Percentiles rank a stretch among this genome's conserved stretches.
These are phyloP conservation scores for Lasioglossum pauxillum DNA, from an alignment of 2,888 invertebrate genomes.

Conservation along the genomic window DNA sequence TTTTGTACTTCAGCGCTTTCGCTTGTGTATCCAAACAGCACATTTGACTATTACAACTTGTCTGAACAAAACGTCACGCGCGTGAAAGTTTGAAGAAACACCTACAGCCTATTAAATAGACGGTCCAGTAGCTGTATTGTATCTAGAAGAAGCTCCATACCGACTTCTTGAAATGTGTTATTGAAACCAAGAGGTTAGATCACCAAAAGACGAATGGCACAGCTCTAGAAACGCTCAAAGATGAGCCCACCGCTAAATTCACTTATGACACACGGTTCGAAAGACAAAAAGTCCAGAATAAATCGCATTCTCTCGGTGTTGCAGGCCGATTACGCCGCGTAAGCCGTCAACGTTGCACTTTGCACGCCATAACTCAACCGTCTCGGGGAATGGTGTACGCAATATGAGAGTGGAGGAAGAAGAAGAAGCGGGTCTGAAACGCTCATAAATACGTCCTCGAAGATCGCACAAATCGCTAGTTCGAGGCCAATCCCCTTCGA, in stretches of 20 bases:
- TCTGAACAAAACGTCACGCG: not conserved
- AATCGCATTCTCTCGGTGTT: not conserved
- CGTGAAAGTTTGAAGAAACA: not conserved
- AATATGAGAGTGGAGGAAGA: conserved; percentile 67
- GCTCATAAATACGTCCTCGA: conserved; percentile 80
- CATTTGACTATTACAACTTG: not conserved
- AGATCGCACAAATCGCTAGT: conserved; percentile 80
- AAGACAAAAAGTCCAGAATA: not conserved
- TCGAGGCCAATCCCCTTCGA: conserved; percentile 74
- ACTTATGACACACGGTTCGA: not conserved
- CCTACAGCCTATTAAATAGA: not conserved
- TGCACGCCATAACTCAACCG: conserved; percentile 52
- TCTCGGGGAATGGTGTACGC: conserved; percentile 46
- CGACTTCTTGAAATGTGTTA: not conserved
- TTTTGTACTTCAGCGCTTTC: not conserved
- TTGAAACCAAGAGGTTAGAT: not conserved
- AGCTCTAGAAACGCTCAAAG: not conserved
- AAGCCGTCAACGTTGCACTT: conserved; percentile 39
- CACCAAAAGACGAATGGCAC: not conserved
- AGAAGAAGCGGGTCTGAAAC: conserved; percentile 61
- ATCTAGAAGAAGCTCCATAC: not conserved
- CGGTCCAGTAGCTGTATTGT: too few relatives aligned
- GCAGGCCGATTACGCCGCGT: conserved; percentile 10
- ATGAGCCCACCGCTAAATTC: not conserved
- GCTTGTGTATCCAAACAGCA: not conserved